Evolutionary conservation across 2,797 vertebrate species (phyloP).

Genomic region (Pangasius macronema): DNA sequence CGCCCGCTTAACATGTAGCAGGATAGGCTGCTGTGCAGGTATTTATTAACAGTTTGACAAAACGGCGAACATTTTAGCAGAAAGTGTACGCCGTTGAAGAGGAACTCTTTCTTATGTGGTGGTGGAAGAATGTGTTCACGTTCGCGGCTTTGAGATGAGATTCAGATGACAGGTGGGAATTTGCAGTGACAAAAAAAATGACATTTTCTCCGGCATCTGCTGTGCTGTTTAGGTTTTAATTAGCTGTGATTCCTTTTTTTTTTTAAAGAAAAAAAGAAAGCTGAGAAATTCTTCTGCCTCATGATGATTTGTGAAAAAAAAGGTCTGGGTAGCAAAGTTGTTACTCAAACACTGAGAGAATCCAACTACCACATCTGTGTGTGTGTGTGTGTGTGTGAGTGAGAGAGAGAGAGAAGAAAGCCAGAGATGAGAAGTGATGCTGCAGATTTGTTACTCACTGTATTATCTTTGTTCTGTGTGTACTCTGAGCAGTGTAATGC

Average conservation of each 20-base stretch:
- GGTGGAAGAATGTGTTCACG: not conserved
- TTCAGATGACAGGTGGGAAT: not conserved
- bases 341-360: not conserved
- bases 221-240: slow-evolving; percentile 19
- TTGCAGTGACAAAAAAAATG: not conserved
- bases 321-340: not conserved
- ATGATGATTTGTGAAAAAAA: not conserved
- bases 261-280: not conserved
- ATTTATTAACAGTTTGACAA: not conserved
- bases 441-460: not conserved
- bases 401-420: not conserved
- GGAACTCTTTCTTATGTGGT: not conserved
- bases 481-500: not conserved
- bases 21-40: not conserved
- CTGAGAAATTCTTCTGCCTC: not conserved
- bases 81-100: not conserved
- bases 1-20: not conserved
- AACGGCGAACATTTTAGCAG: not conserved
- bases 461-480: not conserved
- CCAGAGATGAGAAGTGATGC: not conserved
- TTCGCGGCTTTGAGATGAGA: not conserved
- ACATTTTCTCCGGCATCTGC: slow-evolving; percentile 11
- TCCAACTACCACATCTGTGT: not conserved
- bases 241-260: not conserved
- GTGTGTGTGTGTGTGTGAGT: not conserved